A percentile compares a stretch with the other conserved stretches of the same genome.
Conservation (phyloP, 2,113 vertebrate species). For the Pluvialis apricaria region DNA sequence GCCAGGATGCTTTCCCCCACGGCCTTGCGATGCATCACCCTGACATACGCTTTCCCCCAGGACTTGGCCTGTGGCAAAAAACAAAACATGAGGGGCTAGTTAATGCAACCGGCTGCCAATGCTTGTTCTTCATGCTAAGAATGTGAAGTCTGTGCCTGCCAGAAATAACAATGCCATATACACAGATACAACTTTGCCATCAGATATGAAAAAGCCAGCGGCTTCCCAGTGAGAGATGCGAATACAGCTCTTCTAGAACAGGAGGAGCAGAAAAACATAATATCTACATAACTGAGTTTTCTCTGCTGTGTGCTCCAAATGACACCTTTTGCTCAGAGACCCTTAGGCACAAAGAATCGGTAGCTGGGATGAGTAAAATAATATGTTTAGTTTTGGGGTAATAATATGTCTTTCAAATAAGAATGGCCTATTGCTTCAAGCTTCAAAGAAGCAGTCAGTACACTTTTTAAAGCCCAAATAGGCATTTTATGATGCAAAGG, state of each 20-base stretch:
- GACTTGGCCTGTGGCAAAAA: neutral
- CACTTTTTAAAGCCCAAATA: conserved; percentile 48
- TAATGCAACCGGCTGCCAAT: neutral
- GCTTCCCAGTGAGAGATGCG: neutral
- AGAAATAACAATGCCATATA: neutral
- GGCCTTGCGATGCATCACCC: neutral
- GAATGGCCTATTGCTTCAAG: conserved; percentile 24
- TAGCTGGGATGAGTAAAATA: conserved; percentile 15
- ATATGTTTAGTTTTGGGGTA: conserved; percentile 29
- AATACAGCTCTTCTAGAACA: neutral
- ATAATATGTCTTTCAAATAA: conserved; percentile 36
- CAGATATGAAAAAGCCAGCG: neutral
- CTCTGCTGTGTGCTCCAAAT: conserved; percentile 26
- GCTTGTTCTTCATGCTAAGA: neutral
- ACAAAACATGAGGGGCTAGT: neutral
- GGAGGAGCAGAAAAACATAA: conserved; percentile 2
- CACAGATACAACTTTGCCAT: neutral
- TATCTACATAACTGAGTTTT: conserved; percentile 20
- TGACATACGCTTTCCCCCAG: neutral
- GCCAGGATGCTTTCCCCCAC: neutral
- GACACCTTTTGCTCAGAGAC: conserved; percentile 14
- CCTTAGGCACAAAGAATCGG: conserved; percentile 5
- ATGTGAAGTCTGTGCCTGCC: neutral
- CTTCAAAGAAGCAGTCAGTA: neutral
- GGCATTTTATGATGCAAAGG: conserved; percentile 38